phyloP scores from a whole-genome alignment of 2,797 vertebrate genomes.

The Lophotriccus pileatus region DNA sequence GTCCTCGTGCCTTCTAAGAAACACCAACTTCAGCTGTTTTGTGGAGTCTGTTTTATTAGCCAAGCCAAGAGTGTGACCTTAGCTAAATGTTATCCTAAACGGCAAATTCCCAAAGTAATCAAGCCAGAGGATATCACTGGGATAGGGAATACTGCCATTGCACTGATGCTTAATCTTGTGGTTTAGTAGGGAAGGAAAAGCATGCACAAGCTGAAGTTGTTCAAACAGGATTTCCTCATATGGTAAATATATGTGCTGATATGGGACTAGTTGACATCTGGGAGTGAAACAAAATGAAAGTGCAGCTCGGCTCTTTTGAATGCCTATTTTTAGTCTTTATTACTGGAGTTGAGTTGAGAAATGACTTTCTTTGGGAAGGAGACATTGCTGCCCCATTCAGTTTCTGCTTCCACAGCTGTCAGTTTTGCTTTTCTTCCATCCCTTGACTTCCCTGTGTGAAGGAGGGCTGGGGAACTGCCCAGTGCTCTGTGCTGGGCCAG shows the following conservation, averaged over 20 bases:
- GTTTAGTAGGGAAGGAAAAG: neutral
- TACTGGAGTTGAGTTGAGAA: neutral
- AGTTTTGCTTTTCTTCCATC: neutral
- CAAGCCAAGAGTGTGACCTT: neutral
- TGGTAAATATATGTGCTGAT: neutral
- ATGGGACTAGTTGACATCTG: neutral
- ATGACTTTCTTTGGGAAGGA: neutral
- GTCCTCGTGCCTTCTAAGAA: neutral
- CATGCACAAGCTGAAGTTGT: neutral
- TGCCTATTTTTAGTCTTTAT: neutral
- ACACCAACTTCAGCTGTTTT: neutral
- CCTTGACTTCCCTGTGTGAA: neutral
- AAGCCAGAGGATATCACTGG: neutral
- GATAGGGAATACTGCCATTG: neutral
- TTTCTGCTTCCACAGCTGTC: neutral
- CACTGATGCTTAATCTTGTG: neutral
- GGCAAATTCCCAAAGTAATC: neutral
- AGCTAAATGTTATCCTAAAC: neutral
- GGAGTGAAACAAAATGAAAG: conserved; percentile 6
- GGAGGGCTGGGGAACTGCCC: neutral
- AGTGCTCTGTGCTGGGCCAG: neutral
- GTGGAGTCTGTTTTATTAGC: neutral
- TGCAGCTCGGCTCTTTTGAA: neutral
- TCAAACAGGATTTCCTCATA: neutral
- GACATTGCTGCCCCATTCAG: fast-evolving